Percentiles rank a stretch among this genome's conserved stretches.
Conservation (phyloP, 2,797 vertebrate genomes). For the Phaenicophaeus curvirostris region DNA sequence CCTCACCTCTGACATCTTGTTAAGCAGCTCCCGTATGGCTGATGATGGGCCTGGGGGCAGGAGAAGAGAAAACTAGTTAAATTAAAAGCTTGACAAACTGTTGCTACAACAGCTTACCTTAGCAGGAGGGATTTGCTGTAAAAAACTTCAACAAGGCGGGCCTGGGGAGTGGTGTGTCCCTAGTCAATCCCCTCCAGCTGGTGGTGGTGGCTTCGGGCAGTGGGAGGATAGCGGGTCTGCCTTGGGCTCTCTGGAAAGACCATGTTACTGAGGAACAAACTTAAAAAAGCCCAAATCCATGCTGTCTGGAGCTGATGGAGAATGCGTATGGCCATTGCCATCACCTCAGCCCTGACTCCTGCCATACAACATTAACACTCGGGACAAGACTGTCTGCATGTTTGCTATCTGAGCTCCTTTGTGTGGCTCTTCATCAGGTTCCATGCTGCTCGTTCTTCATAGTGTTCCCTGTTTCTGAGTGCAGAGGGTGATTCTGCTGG, state of each 20-base stretch:
- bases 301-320: not conserved
- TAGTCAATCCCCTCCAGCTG: not conserved
- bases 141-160: not conserved
- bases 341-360: not conserved
- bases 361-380: not conserved
- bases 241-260: not conserved
- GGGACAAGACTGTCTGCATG: fast-evolving
- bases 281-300: not conserved
- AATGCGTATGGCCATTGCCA: not conserved
- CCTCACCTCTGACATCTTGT: not conserved
- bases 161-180: not conserved
- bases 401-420: not conserved
- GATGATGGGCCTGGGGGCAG: not conserved
- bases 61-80: not conserved
- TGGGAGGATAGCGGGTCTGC: not conserved
- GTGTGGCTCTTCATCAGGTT: not conserved
- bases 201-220: not conserved
- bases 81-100: not conserved
- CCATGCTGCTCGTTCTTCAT: fast-evolving
- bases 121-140: not conserved
- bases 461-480: not conserved
- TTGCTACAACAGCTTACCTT: not conserved
- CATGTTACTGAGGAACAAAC: not conserved
- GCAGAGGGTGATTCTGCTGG: not conserved
- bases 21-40: not conserved